These are phyloP conservation scores for Pao palembangensis DNA, from an alignment of 2,113 vertebrate species.

Conservation along the genomic window DNA sequence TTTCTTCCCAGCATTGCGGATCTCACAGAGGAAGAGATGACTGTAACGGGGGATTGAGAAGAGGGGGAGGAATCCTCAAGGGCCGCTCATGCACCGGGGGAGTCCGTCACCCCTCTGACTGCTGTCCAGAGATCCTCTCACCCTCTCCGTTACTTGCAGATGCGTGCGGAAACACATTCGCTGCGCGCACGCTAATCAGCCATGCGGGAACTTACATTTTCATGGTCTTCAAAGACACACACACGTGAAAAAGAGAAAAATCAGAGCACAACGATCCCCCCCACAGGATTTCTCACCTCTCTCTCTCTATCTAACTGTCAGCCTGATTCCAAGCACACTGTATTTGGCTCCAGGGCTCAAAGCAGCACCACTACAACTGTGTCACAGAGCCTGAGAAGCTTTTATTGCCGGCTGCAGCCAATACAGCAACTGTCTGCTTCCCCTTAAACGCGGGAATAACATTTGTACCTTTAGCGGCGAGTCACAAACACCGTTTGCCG, in stretches of 20 bases:
- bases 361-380: slow-evolving; percentile 52
- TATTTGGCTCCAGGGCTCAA: slow-evolving; percentile 53
- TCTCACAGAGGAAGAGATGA: slow-evolving; percentile 64
- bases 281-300: slow-evolving; percentile 48
- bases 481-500: slow-evolving; percentile 54
- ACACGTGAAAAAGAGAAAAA: slow-evolving; percentile 17
- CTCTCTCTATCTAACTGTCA: slow-evolving; percentile 43
- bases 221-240: slow-evolving; percentile 24
- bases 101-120: slow-evolving; percentile 62
- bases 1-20: slow-evolving; percentile 74
- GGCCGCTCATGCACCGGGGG: slow-evolving; percentile 47
- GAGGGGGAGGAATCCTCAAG: slow-evolving; percentile 60
- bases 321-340: slow-evolving; percentile 49
- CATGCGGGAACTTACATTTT: slow-evolving; percentile 40
- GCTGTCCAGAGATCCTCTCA: slow-evolving; percentile 54
- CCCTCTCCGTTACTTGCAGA: slow-evolving; percentile 29
- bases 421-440: slow-evolving; percentile 26
- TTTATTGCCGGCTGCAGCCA: slow-evolving; percentile 56
- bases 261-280: slow-evolving; percentile 33
- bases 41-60: slow-evolving; percentile 37
- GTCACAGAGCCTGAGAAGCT: slow-evolving; percentile 49
- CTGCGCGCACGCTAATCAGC: slow-evolving; percentile 32
- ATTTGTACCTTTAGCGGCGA: slow-evolving; percentile 50
- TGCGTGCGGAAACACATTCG: slow-evolving; percentile 4
- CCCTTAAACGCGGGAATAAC: slow-evolving; percentile 45